Conservation (phyloP, 2,888 invertebrate genomes). For the Pristionchus maxplancki region DNA sequence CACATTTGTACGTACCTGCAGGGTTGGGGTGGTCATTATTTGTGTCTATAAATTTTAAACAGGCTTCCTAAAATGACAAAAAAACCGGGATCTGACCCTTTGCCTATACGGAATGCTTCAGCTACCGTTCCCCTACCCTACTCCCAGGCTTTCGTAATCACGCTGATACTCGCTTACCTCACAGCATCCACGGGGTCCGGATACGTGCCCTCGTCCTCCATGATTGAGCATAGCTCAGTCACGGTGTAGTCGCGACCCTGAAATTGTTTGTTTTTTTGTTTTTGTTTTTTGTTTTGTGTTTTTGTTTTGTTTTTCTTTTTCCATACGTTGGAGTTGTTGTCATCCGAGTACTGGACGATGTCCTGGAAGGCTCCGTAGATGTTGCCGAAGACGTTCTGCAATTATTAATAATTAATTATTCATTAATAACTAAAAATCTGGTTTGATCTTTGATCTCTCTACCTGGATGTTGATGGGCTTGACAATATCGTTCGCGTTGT, state of each 20-base stretch:
- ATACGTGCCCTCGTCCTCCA: slow-evolving; percentile 20
- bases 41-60: no score
- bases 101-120: no score
- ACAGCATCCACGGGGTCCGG: slow-evolving; percentile 31
- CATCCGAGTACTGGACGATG: slow-evolving; percentile 94
- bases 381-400: slow-evolving; percentile 56
- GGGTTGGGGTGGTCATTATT: not conserved
- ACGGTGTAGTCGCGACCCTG: slow-evolving; percentile 47
- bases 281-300: no score
- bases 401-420: not conserved
- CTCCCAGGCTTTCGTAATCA: not conserved
- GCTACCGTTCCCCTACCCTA: no score
- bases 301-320: not conserved
- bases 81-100: no score
- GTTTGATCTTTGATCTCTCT: not conserved
- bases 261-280: no score
- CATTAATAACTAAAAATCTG: not conserved
- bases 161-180: not conserved
- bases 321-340: slow-evolving; percentile 84
- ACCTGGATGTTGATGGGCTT: slow-evolving; percentile 10
- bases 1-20: slow-evolving; percentile 13
- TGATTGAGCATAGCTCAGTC: slow-evolving; percentile 29
- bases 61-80: no score
- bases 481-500: not conserved
- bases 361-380: slow-evolving; percentile 90